Conservation (phyloP, 2,888 invertebrate species). For the Aspidapion aeneum region DNA sequence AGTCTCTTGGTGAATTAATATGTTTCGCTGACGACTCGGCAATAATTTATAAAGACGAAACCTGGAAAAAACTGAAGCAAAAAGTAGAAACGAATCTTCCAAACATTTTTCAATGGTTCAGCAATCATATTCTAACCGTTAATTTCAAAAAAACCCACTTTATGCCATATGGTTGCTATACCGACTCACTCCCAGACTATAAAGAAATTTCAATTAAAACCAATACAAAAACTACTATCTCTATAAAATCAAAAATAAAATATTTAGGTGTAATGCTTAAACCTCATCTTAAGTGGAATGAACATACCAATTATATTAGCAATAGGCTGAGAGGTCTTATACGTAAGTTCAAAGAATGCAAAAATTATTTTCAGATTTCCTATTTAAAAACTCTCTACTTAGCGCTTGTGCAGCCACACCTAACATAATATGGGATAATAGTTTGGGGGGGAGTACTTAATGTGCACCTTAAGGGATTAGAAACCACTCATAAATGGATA, state of each 20-base stretch:
- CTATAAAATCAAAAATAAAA: slow-evolving; percentile 4
- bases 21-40: slow-evolving; percentile 3
- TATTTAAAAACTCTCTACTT: background rate
- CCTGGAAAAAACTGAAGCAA: slow-evolving; percentile 2
- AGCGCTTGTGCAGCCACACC: slow-evolving; percentile 1
- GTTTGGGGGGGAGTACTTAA: slow-evolving; percentile 3
- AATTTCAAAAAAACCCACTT: slow-evolving; percentile 10
- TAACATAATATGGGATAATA: background rate
- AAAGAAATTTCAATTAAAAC: background rate
- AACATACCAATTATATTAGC: background rate
- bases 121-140: slow-evolving; percentile 4
- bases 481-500: slow-evolving; percentile 1
- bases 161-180: slow-evolving; percentile 1
- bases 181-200: slow-evolving; percentile 1
- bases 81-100: slow-evolving; percentile 5
- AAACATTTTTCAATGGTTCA: slow-evolving; percentile 5
- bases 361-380: background rate
- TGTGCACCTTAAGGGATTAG: background rate
- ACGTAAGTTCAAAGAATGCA: too few species aligned
- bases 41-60: slow-evolving; percentile 1
- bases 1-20: background rate
- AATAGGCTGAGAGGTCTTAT: background rate
- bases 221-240: background rate
- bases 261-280: slow-evolving; percentile 2
- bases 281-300: background rate